Percentiles rank a stretch among this genome's conserved stretches.
These are phyloP conservation scores for Scaeva pyrastri DNA, from an alignment of 2,888 invertebrate genomes.

Conservation along the genomic window DNA sequence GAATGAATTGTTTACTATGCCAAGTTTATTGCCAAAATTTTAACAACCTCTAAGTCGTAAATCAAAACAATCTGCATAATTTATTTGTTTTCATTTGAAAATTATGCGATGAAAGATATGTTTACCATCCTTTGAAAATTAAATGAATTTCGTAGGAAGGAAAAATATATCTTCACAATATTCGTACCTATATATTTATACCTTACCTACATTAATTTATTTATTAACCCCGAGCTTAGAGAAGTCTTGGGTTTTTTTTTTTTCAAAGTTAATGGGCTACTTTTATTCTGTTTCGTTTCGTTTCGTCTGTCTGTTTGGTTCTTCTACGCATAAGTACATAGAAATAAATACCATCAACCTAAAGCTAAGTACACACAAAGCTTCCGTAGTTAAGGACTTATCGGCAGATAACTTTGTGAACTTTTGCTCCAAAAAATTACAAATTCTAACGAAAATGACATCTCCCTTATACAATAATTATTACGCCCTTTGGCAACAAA, in stretches of 20 bases:
- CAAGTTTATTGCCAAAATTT: not conserved
- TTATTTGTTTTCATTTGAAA: conserved; percentile 10
- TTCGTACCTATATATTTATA: too few species aligned
- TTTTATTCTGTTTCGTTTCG: too few species aligned
- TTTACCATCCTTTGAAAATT: conserved; percentile 5
- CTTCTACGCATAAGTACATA: not conserved
- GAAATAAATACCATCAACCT: conserved; percentile 1
- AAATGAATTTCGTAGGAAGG: not conserved
- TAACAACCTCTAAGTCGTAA: not conserved
- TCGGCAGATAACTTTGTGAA: conserved; percentile 55
- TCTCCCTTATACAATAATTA: conserved; percentile 56
- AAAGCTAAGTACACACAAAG: conserved; percentile 5
- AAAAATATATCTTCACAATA: not conserved
- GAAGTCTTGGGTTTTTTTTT: too few species aligned
- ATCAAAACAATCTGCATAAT: not conserved
- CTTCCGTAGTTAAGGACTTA: conserved; percentile 54
- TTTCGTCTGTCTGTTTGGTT: not conserved
- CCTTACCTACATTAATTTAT: not conserved
- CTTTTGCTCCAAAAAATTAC: conserved; percentile 46
- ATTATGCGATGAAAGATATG: not conserved
- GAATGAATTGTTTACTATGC: not conserved
- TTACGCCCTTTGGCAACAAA: conserved; percentile 57
- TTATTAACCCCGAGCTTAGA: not conserved
- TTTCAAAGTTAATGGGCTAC: not conserved
- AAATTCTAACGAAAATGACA: conserved; percentile 62